Evolutionary conservation across 2,888 invertebrate genomes (phyloP).

Genomic region (Nemotelus nigrinus): DNA sequence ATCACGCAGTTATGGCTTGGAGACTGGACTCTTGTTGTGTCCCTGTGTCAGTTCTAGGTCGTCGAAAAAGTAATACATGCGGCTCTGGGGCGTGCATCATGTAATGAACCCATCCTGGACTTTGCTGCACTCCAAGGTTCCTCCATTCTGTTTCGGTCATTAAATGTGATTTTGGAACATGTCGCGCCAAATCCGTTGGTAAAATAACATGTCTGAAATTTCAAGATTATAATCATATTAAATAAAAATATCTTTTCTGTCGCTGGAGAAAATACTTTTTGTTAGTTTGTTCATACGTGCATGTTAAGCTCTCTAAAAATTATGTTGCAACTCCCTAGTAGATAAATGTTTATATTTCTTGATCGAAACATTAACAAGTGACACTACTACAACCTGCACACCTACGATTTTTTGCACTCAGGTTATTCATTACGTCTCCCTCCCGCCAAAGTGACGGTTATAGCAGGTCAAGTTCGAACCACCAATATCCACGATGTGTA

Average conservation of each 20-base stretch:
- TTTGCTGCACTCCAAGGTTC: slow-evolving; percentile 92
- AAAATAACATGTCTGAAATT: slow-evolving; percentile 85
- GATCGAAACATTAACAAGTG: no score
- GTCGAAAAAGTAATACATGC: slow-evolving; percentile 83
- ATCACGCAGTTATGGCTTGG: slow-evolving; percentile 30
- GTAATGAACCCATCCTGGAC: slow-evolving; percentile 78
- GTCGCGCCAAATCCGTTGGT: slow-evolving; percentile 83
- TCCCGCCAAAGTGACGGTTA: no score
- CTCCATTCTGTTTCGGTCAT: slow-evolving; percentile 97
- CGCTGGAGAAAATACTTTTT: slow-evolving; percentile 52
- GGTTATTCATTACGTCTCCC: no score
- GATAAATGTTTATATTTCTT: no score
- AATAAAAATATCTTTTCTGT: neutral
- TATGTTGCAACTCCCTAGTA: no score
- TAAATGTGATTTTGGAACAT: slow-evolving; percentile 88
- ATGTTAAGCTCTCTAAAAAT: no score
- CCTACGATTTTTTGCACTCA: no score
- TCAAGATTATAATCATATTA: neutral
- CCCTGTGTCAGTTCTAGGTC: slow-evolving; percentile 62
- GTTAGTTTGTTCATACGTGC: no score
- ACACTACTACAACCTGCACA: no score
- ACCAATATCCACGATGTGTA: no score
- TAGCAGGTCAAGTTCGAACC: no score
- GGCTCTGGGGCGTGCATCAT: slow-evolving; percentile 90
- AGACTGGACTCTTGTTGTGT: slow-evolving; percentile 2